A percentile compares a stretch with the other conserved stretches of the same genome.
Evolutionary conservation across 2,888 invertebrate species (phyloP).

Genomic region (Tinea pellionella): DNA sequence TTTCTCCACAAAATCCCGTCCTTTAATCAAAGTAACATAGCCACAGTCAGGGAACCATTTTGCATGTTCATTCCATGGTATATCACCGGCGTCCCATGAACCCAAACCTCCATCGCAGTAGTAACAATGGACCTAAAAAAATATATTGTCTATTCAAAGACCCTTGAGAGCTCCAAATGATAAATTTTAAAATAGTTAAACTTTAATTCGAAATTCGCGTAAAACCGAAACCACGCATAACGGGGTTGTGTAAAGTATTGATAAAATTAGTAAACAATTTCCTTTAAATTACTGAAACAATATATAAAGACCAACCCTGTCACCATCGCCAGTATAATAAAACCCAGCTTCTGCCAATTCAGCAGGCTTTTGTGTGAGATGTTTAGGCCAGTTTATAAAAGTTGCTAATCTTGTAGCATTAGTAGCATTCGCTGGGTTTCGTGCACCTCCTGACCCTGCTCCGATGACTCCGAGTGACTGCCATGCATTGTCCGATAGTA

Average conservation of each 20-base stretch:
- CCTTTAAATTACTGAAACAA: no score
- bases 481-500: slow-evolving; percentile 45
- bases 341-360: slow-evolving; percentile 88
- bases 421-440: slow-evolving; percentile 75
- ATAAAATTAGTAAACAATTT: no score
- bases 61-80: slow-evolving; percentile 95
- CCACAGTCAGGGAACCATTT: slow-evolving; percentile 93
- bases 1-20: slow-evolving; percentile 78
- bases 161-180: no score
- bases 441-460: slow-evolving; percentile 35
- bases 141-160: no score
- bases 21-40: slow-evolving; percentile 84
- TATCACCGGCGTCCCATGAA: slow-evolving; percentile 90
- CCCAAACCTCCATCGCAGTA: slow-evolving; percentile 93
- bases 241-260: no score
- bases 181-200: no score
- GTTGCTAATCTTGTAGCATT: slow-evolving; percentile 76
- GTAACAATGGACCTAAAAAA: slow-evolving; percentile 82
- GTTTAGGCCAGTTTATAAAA: slow-evolving; percentile 80
- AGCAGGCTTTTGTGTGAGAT: slow-evolving; percentile 79
- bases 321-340: slow-evolving; percentile 80
- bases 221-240: background rate
- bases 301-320: slow-evolving; percentile 57
- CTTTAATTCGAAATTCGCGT: no score
- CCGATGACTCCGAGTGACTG: slow-evolving; percentile 50